Percentiles rank a stretch among this genome's conserved stretches.
Conservation (phyloP, 2,888 invertebrate genomes). For the Andrena bicolor region DNA sequence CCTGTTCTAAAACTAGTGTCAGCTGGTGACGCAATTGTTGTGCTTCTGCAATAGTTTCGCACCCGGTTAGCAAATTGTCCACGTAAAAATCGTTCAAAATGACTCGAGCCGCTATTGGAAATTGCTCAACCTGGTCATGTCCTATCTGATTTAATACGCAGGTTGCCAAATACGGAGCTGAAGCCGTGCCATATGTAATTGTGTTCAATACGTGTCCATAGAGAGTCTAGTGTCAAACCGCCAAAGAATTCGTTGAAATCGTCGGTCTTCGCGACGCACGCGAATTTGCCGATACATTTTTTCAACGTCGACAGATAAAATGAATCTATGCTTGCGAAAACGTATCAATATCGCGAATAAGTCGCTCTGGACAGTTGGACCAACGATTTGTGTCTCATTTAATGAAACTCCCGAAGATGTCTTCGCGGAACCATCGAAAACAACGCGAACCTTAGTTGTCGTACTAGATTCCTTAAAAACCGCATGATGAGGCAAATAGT, state of each 20-base stretch:
- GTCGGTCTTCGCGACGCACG: neutral
- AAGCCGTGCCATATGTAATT: conserved; percentile 16
- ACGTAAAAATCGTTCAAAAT: conserved; percentile 21
- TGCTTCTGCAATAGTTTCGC: neutral
- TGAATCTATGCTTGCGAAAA: conserved; percentile 1
- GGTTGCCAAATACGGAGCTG: conserved; percentile 15
- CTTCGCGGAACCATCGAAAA: conserved; percentile 12
- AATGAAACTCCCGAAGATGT: neutral
- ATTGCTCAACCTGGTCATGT: neutral
- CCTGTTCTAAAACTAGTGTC: neutral
- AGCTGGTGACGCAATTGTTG: neutral
- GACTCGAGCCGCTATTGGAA: neutral
- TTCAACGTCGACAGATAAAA: conserved; percentile 2
- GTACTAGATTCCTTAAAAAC: neutral
- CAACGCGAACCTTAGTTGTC: neutral
- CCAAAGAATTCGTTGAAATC: conserved; percentile 15
- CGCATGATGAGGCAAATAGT: conserved; percentile 29
- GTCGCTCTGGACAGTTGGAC: neutral
- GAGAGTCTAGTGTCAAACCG: neutral
- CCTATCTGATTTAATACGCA: neutral
- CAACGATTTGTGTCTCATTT: neutral
- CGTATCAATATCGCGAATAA: neutral
- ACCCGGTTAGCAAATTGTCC: conserved; percentile 18
- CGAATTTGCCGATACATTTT: conserved; percentile 14
- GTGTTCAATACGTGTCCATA: conserved; percentile 5